Evolutionary conservation across 2,888 invertebrate species (phyloP).

Genomic region (Halictus ligatus): DNA sequence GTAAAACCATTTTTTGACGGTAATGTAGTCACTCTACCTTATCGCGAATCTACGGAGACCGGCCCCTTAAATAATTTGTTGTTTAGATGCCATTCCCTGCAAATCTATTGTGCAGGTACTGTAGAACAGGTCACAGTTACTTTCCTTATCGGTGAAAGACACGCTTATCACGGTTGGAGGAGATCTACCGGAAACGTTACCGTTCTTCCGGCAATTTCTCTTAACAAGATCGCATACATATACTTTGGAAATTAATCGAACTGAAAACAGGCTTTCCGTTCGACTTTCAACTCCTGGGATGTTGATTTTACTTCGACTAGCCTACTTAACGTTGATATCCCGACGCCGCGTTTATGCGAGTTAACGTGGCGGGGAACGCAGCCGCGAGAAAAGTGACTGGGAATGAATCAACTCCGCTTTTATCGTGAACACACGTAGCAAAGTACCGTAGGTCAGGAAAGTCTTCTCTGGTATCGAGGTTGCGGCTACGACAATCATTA

Average conservation of each 20-base stretch:
- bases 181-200: conserved; percentile 34
- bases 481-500: conserved; percentile 46
- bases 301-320: background rate
- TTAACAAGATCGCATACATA: background rate
- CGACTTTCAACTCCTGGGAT: background rate
- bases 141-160: conserved; percentile 57
- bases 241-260: background rate
- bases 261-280: background rate
- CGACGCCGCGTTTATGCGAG: background rate
- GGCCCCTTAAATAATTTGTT: no score
- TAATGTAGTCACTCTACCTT: no score
- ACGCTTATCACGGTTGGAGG: conserved; percentile 27
- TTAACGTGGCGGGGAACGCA: conserved; percentile 1
- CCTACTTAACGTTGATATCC: background rate
- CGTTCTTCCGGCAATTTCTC: conserved; percentile 25
- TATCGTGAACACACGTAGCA: conserved; percentile 29
- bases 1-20: no score
- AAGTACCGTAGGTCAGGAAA: conserved; percentile 47
- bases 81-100: no score
- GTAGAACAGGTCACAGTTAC: conserved; percentile 50
- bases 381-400: conserved; percentile 18
- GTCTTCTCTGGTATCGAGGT: conserved; percentile 49
- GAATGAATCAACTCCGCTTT: conserved; percentile 23
- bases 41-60: no score
- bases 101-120: no score